These are phyloP conservation scores for Hirudo medicinalis DNA, from an alignment of 1,140 invertebrate genomes.

Conservation along the genomic window DNA sequence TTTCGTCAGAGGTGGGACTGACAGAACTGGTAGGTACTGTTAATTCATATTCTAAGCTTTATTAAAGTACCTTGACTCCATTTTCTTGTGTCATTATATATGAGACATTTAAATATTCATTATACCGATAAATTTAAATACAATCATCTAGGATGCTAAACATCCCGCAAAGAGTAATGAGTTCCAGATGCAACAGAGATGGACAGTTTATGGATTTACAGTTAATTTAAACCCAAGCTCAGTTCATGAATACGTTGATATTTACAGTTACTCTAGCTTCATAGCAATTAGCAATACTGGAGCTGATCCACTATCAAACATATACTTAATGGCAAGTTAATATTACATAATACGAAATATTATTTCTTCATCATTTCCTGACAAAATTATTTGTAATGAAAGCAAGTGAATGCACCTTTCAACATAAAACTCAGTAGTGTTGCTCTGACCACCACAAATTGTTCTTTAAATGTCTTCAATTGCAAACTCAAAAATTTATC, in stretches of 20 bases:
- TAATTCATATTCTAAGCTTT: no score
- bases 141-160: constrained; percentile 20
- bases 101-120: no score
- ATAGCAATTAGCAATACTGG: constrained; percentile 24
- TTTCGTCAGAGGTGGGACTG: constrained; percentile 2
- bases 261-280: constrained; percentile 16
- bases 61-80: no score
- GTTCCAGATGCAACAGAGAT: constrained; percentile 15
- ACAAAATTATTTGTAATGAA: no score
- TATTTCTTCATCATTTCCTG: no score
- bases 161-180: constrained; percentile 22
- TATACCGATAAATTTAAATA: no score
- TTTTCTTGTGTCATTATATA: no score
- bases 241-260: constrained; percentile 20
- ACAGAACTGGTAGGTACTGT: constrained; percentile 18
- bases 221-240: constrained; percentile 15
- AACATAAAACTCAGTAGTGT: no score
- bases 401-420: no score
- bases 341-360: neutral
- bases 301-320: constrained; percentile 12
- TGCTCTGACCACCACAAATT: no score
- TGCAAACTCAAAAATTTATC: no score
- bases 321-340: neutral
- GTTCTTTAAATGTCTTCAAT: no score
- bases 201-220: constrained; percentile 23